A percentile compares a stretch with the other conserved stretches of the same genome.
Conservation (phyloP, 2,888 invertebrate genomes). For the Liopterus haemorrhoidalis region DNA sequence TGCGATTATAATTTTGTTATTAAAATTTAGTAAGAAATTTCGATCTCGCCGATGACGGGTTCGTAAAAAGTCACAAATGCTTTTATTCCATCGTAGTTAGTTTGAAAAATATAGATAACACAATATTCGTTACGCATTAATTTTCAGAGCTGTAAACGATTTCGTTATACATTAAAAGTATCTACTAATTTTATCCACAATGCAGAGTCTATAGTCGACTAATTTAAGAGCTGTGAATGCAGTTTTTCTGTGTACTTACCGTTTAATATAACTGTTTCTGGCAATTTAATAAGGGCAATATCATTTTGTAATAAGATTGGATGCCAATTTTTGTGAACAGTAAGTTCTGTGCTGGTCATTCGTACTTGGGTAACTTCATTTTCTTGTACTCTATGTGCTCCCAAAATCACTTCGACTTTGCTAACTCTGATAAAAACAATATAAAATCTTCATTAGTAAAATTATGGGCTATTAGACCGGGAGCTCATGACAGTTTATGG, state of each 20-base stretch:
- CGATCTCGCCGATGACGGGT: too few species aligned
- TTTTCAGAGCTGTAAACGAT: background rate
- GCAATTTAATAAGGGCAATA: constrained; percentile 17
- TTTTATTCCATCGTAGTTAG: too few species aligned
- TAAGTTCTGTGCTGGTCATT: constrained; percentile 34
- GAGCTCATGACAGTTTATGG: too few species aligned
- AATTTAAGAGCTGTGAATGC: too few species aligned
- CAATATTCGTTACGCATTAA: background rate
- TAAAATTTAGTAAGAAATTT: too few species aligned
- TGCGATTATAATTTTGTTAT: too few species aligned
- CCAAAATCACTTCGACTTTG: constrained; percentile 32
- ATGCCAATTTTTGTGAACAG: constrained; percentile 43
- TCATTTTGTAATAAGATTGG: constrained; percentile 26
- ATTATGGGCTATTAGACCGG: too few species aligned
- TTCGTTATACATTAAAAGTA: too few species aligned
- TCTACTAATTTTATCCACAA: too few species aligned
- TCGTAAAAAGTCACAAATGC: too few species aligned
- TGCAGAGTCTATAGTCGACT: too few species aligned
- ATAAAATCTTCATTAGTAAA: background rate
- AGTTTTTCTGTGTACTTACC: background rate
- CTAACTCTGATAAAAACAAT: constrained; percentile 24
- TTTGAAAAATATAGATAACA: too few species aligned
- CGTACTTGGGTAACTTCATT: constrained; percentile 37
- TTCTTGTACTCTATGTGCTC: constrained; percentile 37
- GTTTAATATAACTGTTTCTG: constrained; percentile 9